Conservation (phyloP, 2,113 vertebrate genomes). For the human region DNA sequence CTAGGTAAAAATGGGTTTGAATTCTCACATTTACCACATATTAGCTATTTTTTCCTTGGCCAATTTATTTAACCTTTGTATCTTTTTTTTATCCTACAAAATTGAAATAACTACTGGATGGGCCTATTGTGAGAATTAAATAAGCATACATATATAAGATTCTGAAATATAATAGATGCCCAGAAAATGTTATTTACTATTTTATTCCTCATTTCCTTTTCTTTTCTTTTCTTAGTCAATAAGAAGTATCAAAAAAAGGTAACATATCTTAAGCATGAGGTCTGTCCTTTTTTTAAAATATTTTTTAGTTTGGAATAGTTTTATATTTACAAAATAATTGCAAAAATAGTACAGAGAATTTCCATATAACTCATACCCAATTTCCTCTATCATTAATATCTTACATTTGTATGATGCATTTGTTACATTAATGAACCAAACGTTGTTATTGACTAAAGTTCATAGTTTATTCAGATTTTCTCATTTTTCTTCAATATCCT, state of each 20-base stretch:
- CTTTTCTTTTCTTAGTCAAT: background rate
- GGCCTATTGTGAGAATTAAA: background rate
- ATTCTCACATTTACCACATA: background rate
- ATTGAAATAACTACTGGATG: background rate
- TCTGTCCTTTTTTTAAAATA: background rate
- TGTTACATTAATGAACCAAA: background rate
- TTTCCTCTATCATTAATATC: background rate
- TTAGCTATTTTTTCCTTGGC: background rate
- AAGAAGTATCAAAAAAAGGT: background rate
- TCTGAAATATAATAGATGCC: background rate
- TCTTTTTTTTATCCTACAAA: background rate
- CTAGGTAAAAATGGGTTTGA: background rate
- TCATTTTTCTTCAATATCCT: background rate
- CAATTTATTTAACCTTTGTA: background rate
- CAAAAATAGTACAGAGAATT: background rate
- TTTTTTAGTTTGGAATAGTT: background rate
- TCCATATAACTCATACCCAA: background rate
- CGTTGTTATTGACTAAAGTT: background rate
- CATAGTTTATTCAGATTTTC: background rate
- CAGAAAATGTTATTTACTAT: background rate
- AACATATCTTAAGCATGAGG: background rate
- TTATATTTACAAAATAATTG: constrained; percentile 35
- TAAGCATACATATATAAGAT: background rate
- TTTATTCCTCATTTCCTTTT: background rate
- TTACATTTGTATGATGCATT: background rate